phyloP scores from a whole-genome alignment of 2,888 invertebrate species.

The Lasioglossum leucozonium region DNA sequence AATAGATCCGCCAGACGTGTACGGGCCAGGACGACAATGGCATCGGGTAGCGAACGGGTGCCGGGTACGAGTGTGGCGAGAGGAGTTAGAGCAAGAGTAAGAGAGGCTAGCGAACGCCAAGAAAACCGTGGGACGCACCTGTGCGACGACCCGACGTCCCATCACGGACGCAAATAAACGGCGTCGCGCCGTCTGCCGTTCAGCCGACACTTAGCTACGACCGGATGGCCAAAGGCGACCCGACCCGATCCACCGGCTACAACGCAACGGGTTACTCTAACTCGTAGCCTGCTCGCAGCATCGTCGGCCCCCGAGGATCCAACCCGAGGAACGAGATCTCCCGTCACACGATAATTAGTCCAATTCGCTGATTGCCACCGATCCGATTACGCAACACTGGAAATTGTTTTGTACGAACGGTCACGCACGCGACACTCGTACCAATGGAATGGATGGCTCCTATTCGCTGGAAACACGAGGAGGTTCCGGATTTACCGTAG shows the following conservation, averaged over 20 bases:
- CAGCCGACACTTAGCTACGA: conserved; percentile 52
- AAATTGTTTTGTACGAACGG: conserved; percentile 18
- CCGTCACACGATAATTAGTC: conserved; percentile 18
- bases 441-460: neutral
- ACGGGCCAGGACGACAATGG: conserved; percentile 31
- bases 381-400: conserved; percentile 19
- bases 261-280: neutral
- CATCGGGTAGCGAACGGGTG: conserved; percentile 37
- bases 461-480: neutral
- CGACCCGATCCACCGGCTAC: conserved; percentile 21
- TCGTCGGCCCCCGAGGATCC: neutral
- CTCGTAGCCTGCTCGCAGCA: neutral
- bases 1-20: conserved; percentile 52
- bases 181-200: conserved; percentile 82
- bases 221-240: conserved; percentile 54
- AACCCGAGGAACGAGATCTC: neutral
- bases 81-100: neutral
- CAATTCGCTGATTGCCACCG: conserved; percentile 14
- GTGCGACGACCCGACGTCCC: conserved; percentile 62
- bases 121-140: conserved; percentile 61
- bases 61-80: conserved; percentile 37
- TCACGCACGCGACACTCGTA: neutral
- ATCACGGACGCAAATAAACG: conserved; percentile 80
- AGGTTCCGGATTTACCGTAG: neutral
- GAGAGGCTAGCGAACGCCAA: conserved; percentile 29